Base-by-base conservation (phyloP, 2,797 vertebrate species). In the Cryptoprocta ferox region DNA sequence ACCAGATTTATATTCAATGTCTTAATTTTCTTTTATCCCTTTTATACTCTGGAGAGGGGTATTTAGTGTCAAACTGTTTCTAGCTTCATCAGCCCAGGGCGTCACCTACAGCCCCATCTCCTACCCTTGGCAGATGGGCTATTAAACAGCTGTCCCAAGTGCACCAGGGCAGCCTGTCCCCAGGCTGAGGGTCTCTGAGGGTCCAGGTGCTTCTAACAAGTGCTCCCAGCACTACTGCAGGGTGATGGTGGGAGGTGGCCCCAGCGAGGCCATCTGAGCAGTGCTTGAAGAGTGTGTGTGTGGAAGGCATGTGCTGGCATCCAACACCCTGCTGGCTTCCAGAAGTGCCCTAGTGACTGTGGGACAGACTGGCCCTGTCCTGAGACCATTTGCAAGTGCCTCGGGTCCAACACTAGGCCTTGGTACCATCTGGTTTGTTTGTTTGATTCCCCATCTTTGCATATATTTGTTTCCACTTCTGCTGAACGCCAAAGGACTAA, bases 11-110 rank as follows among this genome's bases (percentile, higher is more conserved):
- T 42, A 86, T 24, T 86, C 50, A 86, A 3, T 66, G 13, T 96
- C 79, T 87, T 94, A 21, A 91, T 96, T 92, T 91, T 56, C 32
- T 78, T 90, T 71, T n/a, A 70, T 85, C 7, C 48, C 11, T 32
- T 65, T 66, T 85, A 81, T 61, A 68, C 63, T 76, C 53, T 85
- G 18, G 61, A 87, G 61, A 70, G 6, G 21, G 19, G n/a, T 89
- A 16, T 89, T 96, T 42, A 83, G 16, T 68, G 53, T 53, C 39
- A 94, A 87, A n/a, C 73, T 68, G 50, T 76, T 84, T 89, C 88
- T 63, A 18, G 66, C 24, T 84, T 91, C 65, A 73, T 93, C 35
- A 59, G 15, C 50, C 79, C 37, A 68, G 30, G 18, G 18, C 5
- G 18, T 63, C 37, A 61, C 42, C 39, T 89, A 45, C 32, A 80